Evolutionary conservation across 2,113 vertebrate species (phyloP).

Genomic region (Gnathonemus echidnorhynchus): DNA sequence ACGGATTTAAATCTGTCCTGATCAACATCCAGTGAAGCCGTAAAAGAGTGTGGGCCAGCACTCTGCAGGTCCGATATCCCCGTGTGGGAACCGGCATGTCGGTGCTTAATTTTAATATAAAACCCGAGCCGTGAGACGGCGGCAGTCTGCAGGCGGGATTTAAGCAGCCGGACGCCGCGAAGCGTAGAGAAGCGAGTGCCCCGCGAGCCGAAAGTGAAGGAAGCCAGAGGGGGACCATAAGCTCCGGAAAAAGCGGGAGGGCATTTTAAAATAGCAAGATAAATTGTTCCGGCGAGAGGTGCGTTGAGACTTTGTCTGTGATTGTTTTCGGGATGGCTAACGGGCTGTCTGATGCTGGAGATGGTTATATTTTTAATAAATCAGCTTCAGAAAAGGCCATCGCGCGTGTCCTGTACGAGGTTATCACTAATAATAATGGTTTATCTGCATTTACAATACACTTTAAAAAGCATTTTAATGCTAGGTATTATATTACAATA

Average conservation of each 20-base stretch:
- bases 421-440: not conserved
- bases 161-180: not conserved
- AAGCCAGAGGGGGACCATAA: not conserved
- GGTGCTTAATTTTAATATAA: not conserved
- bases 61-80: not conserved
- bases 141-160: not conserved
- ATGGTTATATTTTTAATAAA: not conserved
- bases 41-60: not conserved
- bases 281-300: not conserved
- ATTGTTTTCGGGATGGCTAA: not conserved
- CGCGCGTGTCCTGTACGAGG: not conserved
- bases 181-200: not conserved
- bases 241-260: not conserved
- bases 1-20: not conserved
- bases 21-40: not conserved
- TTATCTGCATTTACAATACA: not conserved
- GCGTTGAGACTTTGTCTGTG: not conserved
- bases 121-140: not conserved
- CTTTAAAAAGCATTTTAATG: not conserved
- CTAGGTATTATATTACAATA: not conserved
- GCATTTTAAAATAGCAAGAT: not conserved
- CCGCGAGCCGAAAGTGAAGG: not conserved
- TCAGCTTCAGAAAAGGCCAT: not conserved
- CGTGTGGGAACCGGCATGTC: not conserved
- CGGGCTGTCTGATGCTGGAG: not conserved